phyloP scores from a whole-genome alignment of 1,140 invertebrate genomes.

The Pentalonia nigronervosa region DNA sequence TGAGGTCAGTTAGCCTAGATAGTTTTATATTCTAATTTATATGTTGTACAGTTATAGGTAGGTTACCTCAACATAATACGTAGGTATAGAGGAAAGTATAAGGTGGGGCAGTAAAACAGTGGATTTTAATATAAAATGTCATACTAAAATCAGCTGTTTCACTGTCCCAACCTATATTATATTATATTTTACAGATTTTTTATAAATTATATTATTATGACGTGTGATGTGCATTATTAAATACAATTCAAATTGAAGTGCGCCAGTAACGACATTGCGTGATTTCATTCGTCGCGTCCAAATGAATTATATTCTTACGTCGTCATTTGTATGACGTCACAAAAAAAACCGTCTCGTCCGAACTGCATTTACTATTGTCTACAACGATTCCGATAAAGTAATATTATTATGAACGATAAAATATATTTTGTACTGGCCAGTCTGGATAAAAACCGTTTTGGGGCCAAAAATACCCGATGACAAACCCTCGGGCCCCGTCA shows the following conservation, averaged over 20 bases:
- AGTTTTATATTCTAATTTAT: not conserved
- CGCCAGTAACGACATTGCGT: not conserved
- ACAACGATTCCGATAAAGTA: not conserved
- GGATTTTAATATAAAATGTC: no score
- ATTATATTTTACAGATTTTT: not conserved
- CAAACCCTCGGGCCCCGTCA: not conserved
- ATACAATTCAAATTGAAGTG: not conserved
- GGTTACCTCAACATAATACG: no score
- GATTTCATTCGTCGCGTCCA: not conserved
- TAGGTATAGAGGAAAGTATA: no score
- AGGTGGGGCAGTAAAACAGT: no score
- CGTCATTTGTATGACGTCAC: conserved; percentile 4
- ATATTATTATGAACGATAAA: not conserved
- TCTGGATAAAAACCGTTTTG: not conserved
- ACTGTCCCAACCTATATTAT: no score
- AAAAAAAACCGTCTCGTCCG: not conserved
- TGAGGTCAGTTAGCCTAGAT: no score
- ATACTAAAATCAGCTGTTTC: no score
- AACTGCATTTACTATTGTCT: not conserved
- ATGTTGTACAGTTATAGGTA: not conserved
- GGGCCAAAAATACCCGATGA: not conserved
- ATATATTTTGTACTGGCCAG: not conserved
- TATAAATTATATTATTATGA: not conserved
- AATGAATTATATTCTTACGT: not conserved
- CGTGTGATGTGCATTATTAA: not conserved